phyloP scores from a whole-genome alignment of 2,888 invertebrate species.

The Perizoma affinitatum region DNA sequence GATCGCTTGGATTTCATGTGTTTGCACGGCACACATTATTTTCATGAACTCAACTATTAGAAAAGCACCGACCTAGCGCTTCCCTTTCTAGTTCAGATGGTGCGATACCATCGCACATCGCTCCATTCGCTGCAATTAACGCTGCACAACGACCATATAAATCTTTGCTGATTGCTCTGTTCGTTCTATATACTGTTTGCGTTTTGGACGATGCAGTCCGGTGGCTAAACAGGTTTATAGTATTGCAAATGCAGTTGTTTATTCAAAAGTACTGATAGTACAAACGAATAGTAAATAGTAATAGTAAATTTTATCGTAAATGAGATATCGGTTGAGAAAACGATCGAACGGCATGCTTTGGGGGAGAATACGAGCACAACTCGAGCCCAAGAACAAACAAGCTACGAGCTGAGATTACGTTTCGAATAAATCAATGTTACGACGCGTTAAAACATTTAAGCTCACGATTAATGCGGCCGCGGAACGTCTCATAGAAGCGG shows the following conservation, averaged over 20 bases:
- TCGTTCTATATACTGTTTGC: constrained; percentile 63
- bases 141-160: constrained; percentile 80
- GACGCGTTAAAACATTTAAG: constrained; percentile 84
- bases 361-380: constrained; percentile 76
- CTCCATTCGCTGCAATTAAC: constrained; percentile 80
- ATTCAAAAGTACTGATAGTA: constrained; percentile 9
- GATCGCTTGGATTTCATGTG: constrained; percentile 44
- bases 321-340: constrained; percentile 9
- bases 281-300: constrained; percentile 10
- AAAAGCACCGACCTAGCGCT: constrained; percentile 38
- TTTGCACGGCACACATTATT: constrained; percentile 54
- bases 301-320: constrained; percentile 4
- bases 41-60: constrained; percentile 48
- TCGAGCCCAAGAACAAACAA: constrained; percentile 81
- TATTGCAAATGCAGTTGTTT: constrained; percentile 41
- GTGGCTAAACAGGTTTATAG: constrained; percentile 35
- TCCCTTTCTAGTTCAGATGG: constrained; percentile 69
- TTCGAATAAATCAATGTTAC: constrained; percentile 83
- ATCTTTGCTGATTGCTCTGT: constrained; percentile 73
- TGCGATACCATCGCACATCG: constrained; percentile 75
- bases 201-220: constrained; percentile 53
- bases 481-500: constrained; percentile 67
- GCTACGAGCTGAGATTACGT: constrained; percentile 80
- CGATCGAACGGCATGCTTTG: constrained; percentile 54
- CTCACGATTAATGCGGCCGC: constrained; percentile 79